Conservation (phyloP, 37 sponge, comb jelly and placozoan species). For the Crambe crambe region DNA sequence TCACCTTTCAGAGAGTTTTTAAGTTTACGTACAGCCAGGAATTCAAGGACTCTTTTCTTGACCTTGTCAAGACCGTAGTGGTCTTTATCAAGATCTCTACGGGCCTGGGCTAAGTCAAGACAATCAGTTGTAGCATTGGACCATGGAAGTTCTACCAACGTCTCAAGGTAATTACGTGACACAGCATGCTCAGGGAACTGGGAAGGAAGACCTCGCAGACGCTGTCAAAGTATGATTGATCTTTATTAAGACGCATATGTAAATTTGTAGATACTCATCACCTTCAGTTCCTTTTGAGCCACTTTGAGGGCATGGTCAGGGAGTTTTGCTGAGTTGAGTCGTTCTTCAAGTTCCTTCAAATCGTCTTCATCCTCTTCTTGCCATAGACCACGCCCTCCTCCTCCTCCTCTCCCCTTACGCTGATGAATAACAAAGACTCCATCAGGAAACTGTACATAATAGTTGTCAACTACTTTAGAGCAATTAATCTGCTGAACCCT, state of each 20-base stretch:
- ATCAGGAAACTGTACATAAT: neutral
- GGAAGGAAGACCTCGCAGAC: slow-evolving; percentile 64
- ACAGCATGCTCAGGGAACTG: slow-evolving; percentile 83
- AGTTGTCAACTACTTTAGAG: too few relatives aligned
- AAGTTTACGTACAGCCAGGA: slow-evolving; percentile 83
- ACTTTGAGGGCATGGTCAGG: slow-evolving; percentile 75
- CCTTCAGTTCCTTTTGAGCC: slow-evolving; percentile 70
- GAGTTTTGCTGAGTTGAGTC: slow-evolving; percentile 33
- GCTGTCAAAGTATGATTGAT: slow-evolving; percentile 17
- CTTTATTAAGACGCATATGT: neutral
- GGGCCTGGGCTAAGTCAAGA: slow-evolving; percentile 67
- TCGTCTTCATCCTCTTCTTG: slow-evolving; percentile 54
- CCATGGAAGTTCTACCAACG: slow-evolving; percentile 88
- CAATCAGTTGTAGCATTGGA: slow-evolving; percentile 58
- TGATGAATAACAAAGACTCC: neutral
- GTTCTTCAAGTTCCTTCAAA: slow-evolving; percentile 41
- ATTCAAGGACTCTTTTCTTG: slow-evolving; percentile 87
- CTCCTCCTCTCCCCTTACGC: neutral
- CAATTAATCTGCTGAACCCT: too few relatives aligned
- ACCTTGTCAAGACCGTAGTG: slow-evolving; percentile 88
- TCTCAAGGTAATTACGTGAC: slow-evolving; percentile 79
- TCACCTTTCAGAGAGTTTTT: slow-evolving; percentile 79
- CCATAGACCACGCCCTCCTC: neutral
- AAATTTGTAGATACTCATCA: too few relatives aligned
- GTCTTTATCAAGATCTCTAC: slow-evolving; percentile 70